Base-by-base conservation (phyloP, 1,140 invertebrate genomes). In the Dendroctonus ponderosae region DNA sequence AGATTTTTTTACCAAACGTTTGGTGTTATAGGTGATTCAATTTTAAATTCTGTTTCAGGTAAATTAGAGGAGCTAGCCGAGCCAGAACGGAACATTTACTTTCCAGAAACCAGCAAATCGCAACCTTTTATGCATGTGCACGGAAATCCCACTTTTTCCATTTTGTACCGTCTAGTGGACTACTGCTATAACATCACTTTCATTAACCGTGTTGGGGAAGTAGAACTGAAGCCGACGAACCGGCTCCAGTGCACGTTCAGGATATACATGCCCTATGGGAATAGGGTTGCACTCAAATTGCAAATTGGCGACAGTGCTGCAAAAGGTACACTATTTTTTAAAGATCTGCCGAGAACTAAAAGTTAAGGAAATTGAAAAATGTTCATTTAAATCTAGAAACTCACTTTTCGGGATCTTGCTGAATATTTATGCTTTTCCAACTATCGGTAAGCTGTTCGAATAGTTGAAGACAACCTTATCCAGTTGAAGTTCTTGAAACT, bases 111-210 rank as follows among this genome's bases (percentile, higher is more conserved):
- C 0, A 80, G 80, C 39, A 78, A 76, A 58, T 75, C 78, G 14
- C 78, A 72, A 68, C 74, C 78, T 0, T 70, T 75, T 40, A 69
- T 86, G 61, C 79, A 82, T 15, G 15, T 85, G 15, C 82, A 84
- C 68, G 84, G 84, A 56, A 79, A 79, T 73, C 85, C 85, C 42
- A 80, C 83, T 71, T 88, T 87, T 80, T 79, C 82, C 70, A 79
- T 86, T 65, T 77, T 75, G 40, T 87, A 85, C 78, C 82, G 81
- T 68, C 75, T 84, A 59, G 86, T 87, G 38, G 85, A 87, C 76
- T 83, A 84, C 72, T 88, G 86, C 67, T 86, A 87, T 72, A 85
- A 87, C 75, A 80, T 87, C 46, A 83, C 85, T 5, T 80, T 86
- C 59, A 80, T 82, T 49, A 77, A 76, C n/a, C 80, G 79, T 62